Conservation (phyloP, 2,797 vertebrate genomes). For the Hyperoplus lanceolatus region DNA sequence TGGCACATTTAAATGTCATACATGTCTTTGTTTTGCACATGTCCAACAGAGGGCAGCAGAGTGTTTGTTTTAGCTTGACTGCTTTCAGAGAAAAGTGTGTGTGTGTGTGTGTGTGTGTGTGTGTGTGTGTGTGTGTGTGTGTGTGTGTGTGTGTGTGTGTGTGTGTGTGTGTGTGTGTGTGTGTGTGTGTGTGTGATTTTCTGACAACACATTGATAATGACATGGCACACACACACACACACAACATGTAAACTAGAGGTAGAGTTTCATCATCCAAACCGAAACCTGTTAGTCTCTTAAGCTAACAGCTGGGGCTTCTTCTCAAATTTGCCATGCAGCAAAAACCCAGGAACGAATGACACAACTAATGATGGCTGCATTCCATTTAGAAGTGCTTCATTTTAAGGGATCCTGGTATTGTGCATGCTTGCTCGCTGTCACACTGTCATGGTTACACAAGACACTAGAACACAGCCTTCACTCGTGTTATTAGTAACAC, state of each 20-base stretch:
- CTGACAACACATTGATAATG: not conserved
- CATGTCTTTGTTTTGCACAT: not conserved
- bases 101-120: not conserved
- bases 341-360: not conserved
- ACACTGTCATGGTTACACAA: not conserved
- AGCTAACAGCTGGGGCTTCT: not conserved
- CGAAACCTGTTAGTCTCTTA: not conserved
- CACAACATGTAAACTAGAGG: fast-evolving
- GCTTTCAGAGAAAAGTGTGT: not conserved
- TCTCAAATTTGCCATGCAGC: not conserved
- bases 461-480: not conserved
- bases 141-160: not conserved
- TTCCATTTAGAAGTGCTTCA: not conserved
- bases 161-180: not conserved
- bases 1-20: not conserved
- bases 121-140: constrained; percentile 1
- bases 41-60: constrained; percentile 84
- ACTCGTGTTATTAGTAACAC: not conserved
- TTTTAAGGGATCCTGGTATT: not conserved
- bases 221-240: not conserved
- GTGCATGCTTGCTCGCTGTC: not conserved
- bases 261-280: not conserved
- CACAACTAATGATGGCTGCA: not conserved
- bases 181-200: not conserved
- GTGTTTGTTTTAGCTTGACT: constrained; percentile 47